These are phyloP conservation scores for Frankliniella intonsa DNA, from an alignment of 2,888 invertebrate species.

Conservation along the genomic window DNA sequence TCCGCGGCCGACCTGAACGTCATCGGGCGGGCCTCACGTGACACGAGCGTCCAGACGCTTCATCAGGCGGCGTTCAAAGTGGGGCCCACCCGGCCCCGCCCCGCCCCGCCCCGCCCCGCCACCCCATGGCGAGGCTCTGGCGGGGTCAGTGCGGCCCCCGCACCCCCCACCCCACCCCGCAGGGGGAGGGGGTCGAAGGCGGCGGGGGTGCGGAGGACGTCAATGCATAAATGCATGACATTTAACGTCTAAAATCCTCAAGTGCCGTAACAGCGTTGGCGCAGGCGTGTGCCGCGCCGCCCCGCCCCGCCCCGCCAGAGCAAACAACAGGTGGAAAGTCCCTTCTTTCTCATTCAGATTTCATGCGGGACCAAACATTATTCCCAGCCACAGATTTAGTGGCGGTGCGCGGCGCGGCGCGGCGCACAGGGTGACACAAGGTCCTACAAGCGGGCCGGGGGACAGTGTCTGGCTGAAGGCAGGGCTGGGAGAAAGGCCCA, in stretches of 20 bases:
- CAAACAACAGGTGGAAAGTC: slow-evolving; percentile 17
- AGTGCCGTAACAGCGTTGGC: neutral
- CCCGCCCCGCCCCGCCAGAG: neutral
- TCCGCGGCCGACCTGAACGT: too few relatives aligned
- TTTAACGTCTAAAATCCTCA: neutral
- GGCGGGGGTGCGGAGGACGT: neutral
- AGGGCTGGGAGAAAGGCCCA: neutral
- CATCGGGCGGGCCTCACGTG: too few relatives aligned
- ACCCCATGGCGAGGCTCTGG: too few relatives aligned
- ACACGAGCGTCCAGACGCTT: too few relatives aligned
- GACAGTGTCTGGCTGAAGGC: neutral
- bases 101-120: too few relatives aligned
- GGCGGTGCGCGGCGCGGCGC: neutral
- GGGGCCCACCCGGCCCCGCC: too few relatives aligned
- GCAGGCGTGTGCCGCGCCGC: neutral
- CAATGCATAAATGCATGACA: slow-evolving; percentile 15
- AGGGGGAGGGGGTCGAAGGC: too few relatives aligned
- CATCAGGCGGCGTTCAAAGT: too few relatives aligned
- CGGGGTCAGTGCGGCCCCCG: too few relatives aligned
- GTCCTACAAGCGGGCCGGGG: neutral
- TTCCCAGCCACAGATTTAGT: neutral
- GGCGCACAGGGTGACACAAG: neutral
- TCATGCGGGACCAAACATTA: neutral
- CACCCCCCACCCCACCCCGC: too few relatives aligned
- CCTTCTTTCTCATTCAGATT: slow-evolving; percentile 20